Percentiles rank a stretch among this genome's conserved stretches.
Conservation (phyloP, 2,888 invertebrate genomes). For the Acanthosepion pharaonis region DNA sequence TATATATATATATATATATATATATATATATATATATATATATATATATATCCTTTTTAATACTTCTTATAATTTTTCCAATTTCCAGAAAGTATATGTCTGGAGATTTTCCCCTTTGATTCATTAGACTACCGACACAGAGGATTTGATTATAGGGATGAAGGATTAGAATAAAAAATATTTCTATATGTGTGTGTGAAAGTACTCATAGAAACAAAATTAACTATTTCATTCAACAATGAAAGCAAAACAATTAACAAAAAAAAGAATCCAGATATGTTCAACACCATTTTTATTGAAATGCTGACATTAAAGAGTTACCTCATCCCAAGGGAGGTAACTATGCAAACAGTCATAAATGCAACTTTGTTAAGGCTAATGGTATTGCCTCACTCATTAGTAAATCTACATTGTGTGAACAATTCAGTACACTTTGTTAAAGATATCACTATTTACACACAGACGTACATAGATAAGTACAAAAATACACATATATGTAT, state of each 20-base stretch:
- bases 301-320: not conserved
- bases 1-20: too few species aligned
- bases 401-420: not conserved
- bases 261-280: not conserved
- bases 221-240: not conserved
- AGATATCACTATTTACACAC: not conserved
- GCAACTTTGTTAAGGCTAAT: not conserved
- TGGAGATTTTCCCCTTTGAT: too few species aligned
- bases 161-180: not conserved
- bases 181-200: not conserved
- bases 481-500: not conserved
- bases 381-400: not conserved
- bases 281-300: not conserved
- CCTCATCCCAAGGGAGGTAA: not conserved
- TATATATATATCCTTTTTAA: too few species aligned
- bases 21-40: too few species aligned
- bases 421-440: not conserved
- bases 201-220: not conserved
- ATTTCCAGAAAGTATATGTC: too few species aligned
- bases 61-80: too few species aligned
- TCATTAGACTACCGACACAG: too few species aligned
- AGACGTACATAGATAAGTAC: not conserved
- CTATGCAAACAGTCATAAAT: slow-evolving; percentile 10
- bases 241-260: not conserved
- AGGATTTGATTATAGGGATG: not conserved